phyloP scores from a whole-genome alignment of 1,140 invertebrate genomes.

The Papilio dardanus region DNA sequence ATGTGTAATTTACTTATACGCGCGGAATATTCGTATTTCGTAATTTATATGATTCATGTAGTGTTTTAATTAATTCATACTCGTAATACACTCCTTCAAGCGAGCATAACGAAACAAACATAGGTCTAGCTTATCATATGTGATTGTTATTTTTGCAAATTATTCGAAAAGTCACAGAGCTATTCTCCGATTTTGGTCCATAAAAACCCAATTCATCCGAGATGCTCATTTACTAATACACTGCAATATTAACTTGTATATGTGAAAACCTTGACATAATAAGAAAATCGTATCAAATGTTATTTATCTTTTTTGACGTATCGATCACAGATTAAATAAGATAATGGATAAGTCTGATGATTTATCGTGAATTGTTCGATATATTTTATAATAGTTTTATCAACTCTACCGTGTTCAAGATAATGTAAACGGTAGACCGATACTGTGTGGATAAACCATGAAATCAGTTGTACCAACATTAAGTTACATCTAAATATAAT shows the following conservation, averaged over 20 bases:
- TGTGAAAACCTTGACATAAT: not conserved
- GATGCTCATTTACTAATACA: no score
- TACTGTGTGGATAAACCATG: not conserved
- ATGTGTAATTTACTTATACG: not conserved
- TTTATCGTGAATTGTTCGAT: not conserved
- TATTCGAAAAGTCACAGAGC: no score
- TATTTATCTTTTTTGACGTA: not conserved
- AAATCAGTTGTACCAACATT: not conserved
- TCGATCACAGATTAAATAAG: not conserved
- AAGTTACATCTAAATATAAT: no score
- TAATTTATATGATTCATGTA: not conserved
- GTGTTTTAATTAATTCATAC: not conserved
- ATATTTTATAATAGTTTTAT: conserved; percentile 17
- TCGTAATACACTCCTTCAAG: no score
- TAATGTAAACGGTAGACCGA: not conserved
- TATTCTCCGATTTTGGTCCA: no score
- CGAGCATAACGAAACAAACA: no score
- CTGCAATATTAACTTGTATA: no score
- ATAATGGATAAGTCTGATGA: not conserved
- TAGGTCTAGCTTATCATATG: no score
- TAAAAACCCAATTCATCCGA: no score
- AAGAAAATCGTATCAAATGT: not conserved
- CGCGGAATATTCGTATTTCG: no score
- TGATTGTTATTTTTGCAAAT: no score
- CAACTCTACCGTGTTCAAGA: not conserved